Percentiles rank a stretch among this genome's conserved stretches.
These are phyloP conservation scores for Pipistrellus kuhlii DNA, from an alignment of 2,797 vertebrate genomes.

Conservation along the genomic window DNA sequence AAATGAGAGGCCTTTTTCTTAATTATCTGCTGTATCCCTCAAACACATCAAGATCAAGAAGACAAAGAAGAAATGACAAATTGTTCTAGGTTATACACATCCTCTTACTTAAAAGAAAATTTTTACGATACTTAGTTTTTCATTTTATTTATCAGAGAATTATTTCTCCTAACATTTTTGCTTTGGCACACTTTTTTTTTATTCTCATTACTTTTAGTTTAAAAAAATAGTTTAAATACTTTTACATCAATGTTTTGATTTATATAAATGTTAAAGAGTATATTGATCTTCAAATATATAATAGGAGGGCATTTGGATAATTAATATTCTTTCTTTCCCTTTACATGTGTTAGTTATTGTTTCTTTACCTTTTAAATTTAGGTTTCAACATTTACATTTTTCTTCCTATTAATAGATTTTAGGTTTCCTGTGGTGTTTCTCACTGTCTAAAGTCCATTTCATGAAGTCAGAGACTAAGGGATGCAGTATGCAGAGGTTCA, in stretches of 20 bases:
- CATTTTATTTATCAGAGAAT: neutral
- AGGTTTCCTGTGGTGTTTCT: neutral
- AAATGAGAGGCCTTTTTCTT: neutral
- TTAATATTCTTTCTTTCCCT: neutral
- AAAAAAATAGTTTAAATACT: neutral
- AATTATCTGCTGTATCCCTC: neutral
- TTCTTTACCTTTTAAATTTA: neutral
- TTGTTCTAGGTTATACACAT: neutral
- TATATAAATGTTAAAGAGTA: neutral
- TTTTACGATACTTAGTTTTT: neutral
- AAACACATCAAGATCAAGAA: neutral
- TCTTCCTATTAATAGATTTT: neutral
- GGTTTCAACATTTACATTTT: neutral
- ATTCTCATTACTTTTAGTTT: neutral
- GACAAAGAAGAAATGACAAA: neutral
- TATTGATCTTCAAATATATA: conserved; percentile 7
- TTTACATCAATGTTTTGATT: neutral
- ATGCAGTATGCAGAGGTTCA: rapidly evolving
- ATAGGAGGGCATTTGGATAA: neutral
- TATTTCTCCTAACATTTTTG: neutral
- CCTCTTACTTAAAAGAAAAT: neutral
- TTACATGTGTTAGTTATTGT: neutral
- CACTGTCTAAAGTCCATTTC: neutral
- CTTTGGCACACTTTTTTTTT: neutral
- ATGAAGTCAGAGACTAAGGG: neutral